Conservation (phyloP, 2,113 vertebrate species). For the Podarcis muralis region DNA sequence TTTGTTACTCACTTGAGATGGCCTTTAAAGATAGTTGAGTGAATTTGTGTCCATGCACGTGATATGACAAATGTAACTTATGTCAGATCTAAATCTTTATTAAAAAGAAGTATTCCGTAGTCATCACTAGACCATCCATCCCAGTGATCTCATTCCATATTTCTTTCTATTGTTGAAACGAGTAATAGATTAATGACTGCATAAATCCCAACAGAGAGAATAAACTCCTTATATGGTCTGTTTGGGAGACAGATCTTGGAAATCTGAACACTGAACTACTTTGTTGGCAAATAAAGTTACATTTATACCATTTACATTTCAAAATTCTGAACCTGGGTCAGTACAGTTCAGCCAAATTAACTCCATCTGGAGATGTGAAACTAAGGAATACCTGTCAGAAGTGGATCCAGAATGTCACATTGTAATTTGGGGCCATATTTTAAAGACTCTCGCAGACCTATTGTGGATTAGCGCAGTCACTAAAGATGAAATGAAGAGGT, state of each 20-base stretch:
- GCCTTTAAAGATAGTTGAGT: conserved; percentile 56
- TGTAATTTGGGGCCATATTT: conserved; percentile 12
- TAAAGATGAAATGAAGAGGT: conserved; percentile 11
- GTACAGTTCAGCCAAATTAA: conserved; percentile 63
- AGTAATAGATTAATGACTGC: conserved; percentile 75
- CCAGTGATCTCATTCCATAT: conserved; percentile 77
- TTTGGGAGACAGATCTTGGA: conserved; percentile 64
- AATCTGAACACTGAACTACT: conserved; percentile 62
- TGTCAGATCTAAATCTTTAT: conserved; percentile 75
- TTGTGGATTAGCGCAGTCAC: not conserved
- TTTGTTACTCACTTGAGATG: conserved; percentile 36
- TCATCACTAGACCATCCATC: conserved; percentile 73
- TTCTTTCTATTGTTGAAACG: conserved; percentile 76
- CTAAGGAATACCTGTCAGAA: conserved; percentile 54
- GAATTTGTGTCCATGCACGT: conserved; percentile 51
- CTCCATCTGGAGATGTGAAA: conserved; percentile 60
- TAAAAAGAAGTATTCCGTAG: conserved; percentile 70
- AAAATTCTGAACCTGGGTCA: conserved; percentile 72
- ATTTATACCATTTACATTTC: conserved; percentile 68
- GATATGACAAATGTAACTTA: conserved; percentile 65
- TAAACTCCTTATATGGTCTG: conserved; percentile 69
- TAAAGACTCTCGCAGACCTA: conserved; percentile 12
- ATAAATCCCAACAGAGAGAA: conserved; percentile 70
- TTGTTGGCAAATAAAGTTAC: conserved; percentile 72
- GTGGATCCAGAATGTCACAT: conserved; percentile 28